These are phyloP conservation scores for Dexiosoma caninum DNA, from an alignment of 2,888 invertebrate genomes.

Conservation along the genomic window DNA sequence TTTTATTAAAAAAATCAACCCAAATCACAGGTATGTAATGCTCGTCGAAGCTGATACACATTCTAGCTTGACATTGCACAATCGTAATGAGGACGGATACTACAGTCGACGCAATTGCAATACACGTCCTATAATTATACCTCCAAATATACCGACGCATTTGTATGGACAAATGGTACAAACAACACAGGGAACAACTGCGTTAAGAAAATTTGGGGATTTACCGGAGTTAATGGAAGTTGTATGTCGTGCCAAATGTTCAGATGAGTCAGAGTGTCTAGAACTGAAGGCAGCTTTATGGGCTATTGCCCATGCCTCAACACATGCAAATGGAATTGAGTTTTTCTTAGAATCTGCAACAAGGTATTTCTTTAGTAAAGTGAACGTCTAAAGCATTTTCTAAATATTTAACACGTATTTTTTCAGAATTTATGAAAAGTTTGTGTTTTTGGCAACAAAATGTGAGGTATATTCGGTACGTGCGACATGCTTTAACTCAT, in stretches of 20 bases:
- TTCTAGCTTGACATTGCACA: constrained; percentile 90
- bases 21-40: constrained; percentile 91
- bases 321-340: constrained; percentile 86
- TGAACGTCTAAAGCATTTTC: background rate
- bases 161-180: constrained; percentile 90
- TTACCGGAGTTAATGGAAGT: constrained; percentile 72
- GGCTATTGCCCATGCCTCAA: constrained; percentile 91
- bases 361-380: constrained; percentile 67
- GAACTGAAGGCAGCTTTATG: constrained; percentile 93
- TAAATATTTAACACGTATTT: background rate
- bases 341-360: constrained; percentile 80
- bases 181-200: constrained; percentile 80
- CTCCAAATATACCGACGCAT: constrained; percentile 82
- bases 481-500: constrained; percentile 91
- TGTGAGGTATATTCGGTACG: constrained; percentile 91
- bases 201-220: constrained; percentile 74
- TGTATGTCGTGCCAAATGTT: constrained; percentile 79
- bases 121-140: constrained; percentile 79
- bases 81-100: constrained; percentile 86
- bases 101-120: constrained; percentile 84
- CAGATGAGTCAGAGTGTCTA: constrained; percentile 84
- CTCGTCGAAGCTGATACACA: constrained; percentile 93
- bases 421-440: constrained; percentile 75
- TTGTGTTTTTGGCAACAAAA: constrained; percentile 85
- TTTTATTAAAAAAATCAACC: constrained; percentile 9